Evolutionary conservation across 1,140 invertebrate genomes (phyloP).

Genomic region (Trichogramma pretiosum): DNA sequence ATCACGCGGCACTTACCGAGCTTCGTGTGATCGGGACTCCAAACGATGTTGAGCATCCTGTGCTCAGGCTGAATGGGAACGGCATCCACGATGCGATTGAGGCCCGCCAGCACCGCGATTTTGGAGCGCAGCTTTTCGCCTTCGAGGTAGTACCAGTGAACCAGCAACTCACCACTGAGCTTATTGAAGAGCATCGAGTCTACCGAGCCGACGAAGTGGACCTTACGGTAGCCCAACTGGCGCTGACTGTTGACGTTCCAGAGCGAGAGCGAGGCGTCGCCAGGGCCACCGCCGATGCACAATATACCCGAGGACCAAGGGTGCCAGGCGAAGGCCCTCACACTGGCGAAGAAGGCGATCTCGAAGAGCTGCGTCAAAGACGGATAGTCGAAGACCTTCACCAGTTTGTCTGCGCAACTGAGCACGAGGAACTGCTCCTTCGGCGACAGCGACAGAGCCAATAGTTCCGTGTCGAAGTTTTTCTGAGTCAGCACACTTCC

Average conservation of each 20-base stretch:
- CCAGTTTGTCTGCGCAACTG: conserved; percentile 8
- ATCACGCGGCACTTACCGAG: conserved; percentile 20
- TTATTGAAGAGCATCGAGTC: conserved; percentile 31
- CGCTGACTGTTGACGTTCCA: conserved; percentile 26
- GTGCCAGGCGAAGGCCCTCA: conserved; percentile 33
- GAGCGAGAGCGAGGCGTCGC: conserved; percentile 25
- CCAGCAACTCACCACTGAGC: conserved; percentile 31
- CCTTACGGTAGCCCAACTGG: conserved; percentile 16
- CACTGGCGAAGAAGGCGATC: conserved; percentile 17
- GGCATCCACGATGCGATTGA: conserved; percentile 28
- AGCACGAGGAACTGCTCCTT: conserved; percentile 23
- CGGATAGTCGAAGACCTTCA: conserved; percentile 24
- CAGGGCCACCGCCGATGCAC: conserved; percentile 26
- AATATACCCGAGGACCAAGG: conserved; percentile 23
- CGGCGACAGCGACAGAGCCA: conserved; percentile 22
- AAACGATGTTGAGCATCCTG: conserved; percentile 19
- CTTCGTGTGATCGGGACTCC: conserved; percentile 26
- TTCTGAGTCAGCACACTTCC: background rate
- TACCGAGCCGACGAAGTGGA: conserved; percentile 22
- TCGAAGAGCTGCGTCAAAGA: conserved; percentile 11
- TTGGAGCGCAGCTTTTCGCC: conserved; percentile 7
- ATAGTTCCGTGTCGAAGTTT: background rate
- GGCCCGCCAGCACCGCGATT: conserved; percentile 24
- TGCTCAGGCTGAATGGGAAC: conserved; percentile 15
- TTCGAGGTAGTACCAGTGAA: conserved; percentile 27